Evolutionary conservation across 2,888 invertebrate species (phyloP).

Genomic region (Cataglyphis altisquamis): DNA sequence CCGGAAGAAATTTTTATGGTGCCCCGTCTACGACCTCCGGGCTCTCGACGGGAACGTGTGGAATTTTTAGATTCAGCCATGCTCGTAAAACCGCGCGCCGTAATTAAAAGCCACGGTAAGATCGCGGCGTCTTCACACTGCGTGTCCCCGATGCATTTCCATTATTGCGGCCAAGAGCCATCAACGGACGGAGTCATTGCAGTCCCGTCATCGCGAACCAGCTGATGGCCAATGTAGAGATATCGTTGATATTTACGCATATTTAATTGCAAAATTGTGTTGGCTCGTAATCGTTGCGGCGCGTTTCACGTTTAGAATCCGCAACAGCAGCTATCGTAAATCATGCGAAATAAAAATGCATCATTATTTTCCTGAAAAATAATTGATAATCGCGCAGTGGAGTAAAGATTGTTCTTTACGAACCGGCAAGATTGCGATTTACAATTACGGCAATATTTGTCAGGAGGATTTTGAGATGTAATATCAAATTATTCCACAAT

Average conservation of each 20-base stretch:
- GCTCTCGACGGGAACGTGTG: constrained; percentile 75
- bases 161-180: constrained; percentile 60
- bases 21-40: constrained; percentile 70
- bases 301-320: not conserved
- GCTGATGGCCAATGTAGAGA: not conserved
- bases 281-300: not conserved
- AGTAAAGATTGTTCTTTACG: not conserved
- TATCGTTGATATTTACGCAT: not conserved
- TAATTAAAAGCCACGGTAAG: constrained; percentile 73
- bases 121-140: constrained; percentile 65
- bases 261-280: constrained; percentile 33
- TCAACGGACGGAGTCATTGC: constrained; percentile 43
- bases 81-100: constrained; percentile 72
- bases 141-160: constrained; percentile 59
- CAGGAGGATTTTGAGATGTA: not conserved
- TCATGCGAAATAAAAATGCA: not conserved
- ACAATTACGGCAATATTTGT: not conserved
- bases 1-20: constrained; percentile 84
- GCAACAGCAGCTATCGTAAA: not conserved
- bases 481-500: constrained; percentile 8
- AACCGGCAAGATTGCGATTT: not conserved
- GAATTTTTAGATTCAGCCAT: constrained; percentile 77
- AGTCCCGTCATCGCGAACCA: constrained; percentile 18
- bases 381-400: not conserved
- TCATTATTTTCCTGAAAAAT: not conserved